phyloP scores from a whole-genome alignment of 2,888 invertebrate species.

The Idaea straminata region DNA sequence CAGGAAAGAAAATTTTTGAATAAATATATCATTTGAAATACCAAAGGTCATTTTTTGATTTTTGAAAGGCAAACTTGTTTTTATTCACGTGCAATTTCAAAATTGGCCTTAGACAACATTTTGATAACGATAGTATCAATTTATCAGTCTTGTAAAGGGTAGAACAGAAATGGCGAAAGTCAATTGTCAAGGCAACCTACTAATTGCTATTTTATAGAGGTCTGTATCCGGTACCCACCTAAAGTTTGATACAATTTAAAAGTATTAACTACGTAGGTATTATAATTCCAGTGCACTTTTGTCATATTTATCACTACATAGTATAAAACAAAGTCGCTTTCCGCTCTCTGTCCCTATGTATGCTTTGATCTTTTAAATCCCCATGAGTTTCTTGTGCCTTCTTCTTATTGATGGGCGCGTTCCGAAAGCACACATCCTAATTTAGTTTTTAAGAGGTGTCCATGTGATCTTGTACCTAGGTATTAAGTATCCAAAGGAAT shows the following conservation, averaged over 20 bases:
- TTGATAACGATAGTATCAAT: neutral
- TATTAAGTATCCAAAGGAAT: no score
- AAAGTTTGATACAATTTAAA: neutral
- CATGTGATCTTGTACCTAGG: no score
- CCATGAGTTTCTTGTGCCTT: no score
- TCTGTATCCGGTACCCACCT: neutral
- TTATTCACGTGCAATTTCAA: neutral
- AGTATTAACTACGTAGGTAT: neutral
- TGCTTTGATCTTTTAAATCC: no score
- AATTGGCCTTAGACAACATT: neutral
- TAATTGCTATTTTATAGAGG: neutral
- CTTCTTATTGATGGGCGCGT: no score
- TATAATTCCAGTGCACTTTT: neutral
- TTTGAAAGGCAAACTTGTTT: neutral
- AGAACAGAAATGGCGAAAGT: constrained; percentile 1
- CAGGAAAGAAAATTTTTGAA: neutral
- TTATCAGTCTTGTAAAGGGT: neutral
- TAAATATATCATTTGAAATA: neutral
- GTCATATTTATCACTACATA: no score
- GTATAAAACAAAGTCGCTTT: no score
- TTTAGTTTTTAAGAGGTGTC: no score
- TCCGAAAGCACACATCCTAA: no score
- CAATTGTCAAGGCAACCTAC: neutral
- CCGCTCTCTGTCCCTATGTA: no score
- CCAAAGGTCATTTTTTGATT: neutral